A percentile compares a stretch with the other conserved stretches of the same genome.
These are phyloP conservation scores for Coenobita brevimanus DNA, from an alignment of 1,140 invertebrate species.

Conservation along the genomic window DNA sequence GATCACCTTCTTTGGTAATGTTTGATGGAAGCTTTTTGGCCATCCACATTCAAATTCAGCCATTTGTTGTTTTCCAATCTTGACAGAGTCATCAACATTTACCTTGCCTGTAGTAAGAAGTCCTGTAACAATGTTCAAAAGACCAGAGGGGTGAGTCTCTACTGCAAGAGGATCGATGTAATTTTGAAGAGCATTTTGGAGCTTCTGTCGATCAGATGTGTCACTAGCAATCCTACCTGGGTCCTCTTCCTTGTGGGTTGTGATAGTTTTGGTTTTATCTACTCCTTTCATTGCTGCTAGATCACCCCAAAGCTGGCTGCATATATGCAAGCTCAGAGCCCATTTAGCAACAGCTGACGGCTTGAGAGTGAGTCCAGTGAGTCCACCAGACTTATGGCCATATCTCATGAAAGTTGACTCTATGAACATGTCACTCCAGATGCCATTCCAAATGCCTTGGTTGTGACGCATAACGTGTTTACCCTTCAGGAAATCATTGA, in stretches of 20 bases:
- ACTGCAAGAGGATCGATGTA: conserved; percentile 12
- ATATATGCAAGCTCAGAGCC: conserved; percentile 13
- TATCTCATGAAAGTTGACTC: too few relatives aligned
- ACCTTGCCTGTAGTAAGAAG: background rate
- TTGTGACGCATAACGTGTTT: too few relatives aligned
- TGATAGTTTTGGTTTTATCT: background rate
- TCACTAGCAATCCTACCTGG: background rate
- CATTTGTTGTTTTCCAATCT: background rate
- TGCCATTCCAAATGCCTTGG: too few relatives aligned
- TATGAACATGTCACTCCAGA: too few relatives aligned
- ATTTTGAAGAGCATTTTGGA: background rate
- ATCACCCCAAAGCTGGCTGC: background rate
- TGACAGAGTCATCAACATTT: conserved; percentile 15
- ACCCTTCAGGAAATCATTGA: too few relatives aligned
- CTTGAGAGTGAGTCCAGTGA: background rate
- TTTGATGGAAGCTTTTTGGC: background rate
- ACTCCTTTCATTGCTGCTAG: background rate
- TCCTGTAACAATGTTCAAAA: conserved; percentile 25
- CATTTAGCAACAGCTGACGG: background rate
- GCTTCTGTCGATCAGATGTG: background rate
- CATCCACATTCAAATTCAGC: background rate
- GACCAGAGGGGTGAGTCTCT: background rate
- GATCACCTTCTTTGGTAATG: background rate
- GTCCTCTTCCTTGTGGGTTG: conserved; percentile 4
- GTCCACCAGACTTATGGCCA: background rate